These are phyloP conservation scores for Hydractinia symbiolongicarpus DNA, from an alignment of 30 jellyfish, hydroid and myxozoan genomes.

Conservation along the genomic window DNA sequence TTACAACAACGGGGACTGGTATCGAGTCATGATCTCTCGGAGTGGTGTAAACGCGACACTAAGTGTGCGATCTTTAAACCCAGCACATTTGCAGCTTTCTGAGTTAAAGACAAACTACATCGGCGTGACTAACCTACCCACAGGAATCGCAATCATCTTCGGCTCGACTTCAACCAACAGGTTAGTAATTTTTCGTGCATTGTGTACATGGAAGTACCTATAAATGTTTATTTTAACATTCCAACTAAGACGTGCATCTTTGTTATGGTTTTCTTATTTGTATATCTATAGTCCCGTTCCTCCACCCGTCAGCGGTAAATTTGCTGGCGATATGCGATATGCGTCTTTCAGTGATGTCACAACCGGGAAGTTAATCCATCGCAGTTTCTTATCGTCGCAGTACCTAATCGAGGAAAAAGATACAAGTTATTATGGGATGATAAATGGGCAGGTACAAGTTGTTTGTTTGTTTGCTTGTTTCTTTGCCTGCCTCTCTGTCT, in stretches of 20 bases:
- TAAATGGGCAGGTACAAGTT: conserved; percentile 54
- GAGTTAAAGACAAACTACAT: conserved; percentile 57
- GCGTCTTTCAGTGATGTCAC: conserved; percentile 31
- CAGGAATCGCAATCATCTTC: conserved; percentile 61
- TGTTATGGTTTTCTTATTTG: no score
- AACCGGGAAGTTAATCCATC: conserved; percentile 28
- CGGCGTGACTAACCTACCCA: conserved; percentile 51
- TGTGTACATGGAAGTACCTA: background rate
- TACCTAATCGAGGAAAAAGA: conserved; percentile 40
- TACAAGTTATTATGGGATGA: conserved; percentile 61
- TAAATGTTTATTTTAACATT: background rate
- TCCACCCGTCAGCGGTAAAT: conserved; percentile 67
- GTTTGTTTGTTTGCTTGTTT: background rate
- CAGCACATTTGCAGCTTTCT: conserved; percentile 45
- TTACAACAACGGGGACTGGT: conserved; percentile 90
- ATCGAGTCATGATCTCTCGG: conserved; percentile 69
- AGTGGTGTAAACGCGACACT: conserved; percentile 82
- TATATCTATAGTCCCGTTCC: conserved; percentile 44
- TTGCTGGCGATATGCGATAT: conserved; percentile 86
- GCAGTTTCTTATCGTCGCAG: conserved; percentile 52
- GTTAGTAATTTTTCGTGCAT: conserved; percentile 1
- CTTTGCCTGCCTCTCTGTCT: background rate
- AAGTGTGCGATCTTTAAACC: conserved; percentile 53
- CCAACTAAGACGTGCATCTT: background rate
- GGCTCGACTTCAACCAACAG: conserved; percentile 64